phyloP scores from a whole-genome alignment of 2,113 vertebrate genomes.

The Procavia capensis region DNA sequence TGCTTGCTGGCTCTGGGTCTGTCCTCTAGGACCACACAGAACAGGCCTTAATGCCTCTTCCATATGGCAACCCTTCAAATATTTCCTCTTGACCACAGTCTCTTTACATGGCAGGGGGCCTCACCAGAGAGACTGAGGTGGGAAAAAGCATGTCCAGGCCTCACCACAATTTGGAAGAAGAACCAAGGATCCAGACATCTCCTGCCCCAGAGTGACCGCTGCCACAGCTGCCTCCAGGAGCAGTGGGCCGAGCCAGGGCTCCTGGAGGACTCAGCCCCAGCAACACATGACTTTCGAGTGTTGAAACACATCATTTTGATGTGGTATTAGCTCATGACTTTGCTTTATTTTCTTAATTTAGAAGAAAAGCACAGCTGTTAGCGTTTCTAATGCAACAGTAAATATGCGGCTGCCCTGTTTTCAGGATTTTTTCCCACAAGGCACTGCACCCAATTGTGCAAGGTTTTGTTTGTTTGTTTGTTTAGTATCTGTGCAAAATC shows the following conservation, averaged over 20 bases:
- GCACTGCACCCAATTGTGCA: background rate
- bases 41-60: background rate
- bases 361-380: constrained; percentile 65
- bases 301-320: constrained; percentile 68
- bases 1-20: background rate
- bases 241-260: constrained; percentile 22
- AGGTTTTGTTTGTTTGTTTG: too few species aligned
- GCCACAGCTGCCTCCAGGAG: constrained; percentile 45
- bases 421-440: constrained; percentile 70
- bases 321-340: constrained; percentile 65
- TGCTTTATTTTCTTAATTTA: constrained; percentile 68
- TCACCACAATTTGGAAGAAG: constrained; percentile 66
- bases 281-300: constrained; percentile 24
- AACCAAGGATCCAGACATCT: constrained; percentile 29
- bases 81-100: constrained; percentile 55
- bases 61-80: constrained; percentile 1
- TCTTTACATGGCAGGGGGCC: constrained; percentile 32
- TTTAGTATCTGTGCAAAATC: background rate
- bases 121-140: constrained; percentile 70
- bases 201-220: constrained; percentile 15
- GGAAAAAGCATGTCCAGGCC: background rate
- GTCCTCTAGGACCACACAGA: background rate
- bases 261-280: constrained; percentile 15
- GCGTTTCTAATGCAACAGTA: constrained; percentile 48
- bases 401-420: constrained; percentile 51